A percentile compares a stretch with the other conserved stretches of the same genome.
Evolutionary conservation across 2,888 invertebrate species (phyloP).

Genomic region (Ctenicera cuprea): DNA sequence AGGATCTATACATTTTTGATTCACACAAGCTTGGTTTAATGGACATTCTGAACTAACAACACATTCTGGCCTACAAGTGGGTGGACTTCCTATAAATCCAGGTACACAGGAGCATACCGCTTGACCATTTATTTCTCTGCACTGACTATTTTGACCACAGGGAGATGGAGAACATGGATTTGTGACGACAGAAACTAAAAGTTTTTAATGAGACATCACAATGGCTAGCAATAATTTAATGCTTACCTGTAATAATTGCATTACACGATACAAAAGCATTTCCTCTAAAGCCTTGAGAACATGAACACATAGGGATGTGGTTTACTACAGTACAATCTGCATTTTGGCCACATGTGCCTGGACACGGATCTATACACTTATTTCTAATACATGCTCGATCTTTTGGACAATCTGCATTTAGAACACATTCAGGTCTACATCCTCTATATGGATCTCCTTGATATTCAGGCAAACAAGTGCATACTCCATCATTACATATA

Average conservation of each 20-base stretch:
- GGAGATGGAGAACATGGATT: conserved; percentile 76
- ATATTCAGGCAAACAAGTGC: conserved; percentile 80
- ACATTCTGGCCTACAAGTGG: conserved; percentile 77
- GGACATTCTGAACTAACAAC: conserved; percentile 76
- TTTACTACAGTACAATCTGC: conserved; percentile 84
- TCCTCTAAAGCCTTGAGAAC: conserved; percentile 77
- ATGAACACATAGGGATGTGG: conserved; percentile 83
- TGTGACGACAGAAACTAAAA: conserved; percentile 58
- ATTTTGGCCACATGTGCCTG: conserved; percentile 82
- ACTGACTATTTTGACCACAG: conserved; percentile 76
- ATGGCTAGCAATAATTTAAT: not conserved
- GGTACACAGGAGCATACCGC: conserved; percentile 77
- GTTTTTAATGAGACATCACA: not conserved
- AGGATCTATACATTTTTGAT: conserved; percentile 78
- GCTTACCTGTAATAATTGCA: conserved; percentile 71
- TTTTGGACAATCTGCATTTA: conserved; percentile 81
- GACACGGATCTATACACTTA: conserved; percentile 84
- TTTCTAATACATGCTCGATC: conserved; percentile 82
- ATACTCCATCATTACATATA: conserved; percentile 80
- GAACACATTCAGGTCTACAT: conserved; percentile 83
- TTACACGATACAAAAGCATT: conserved; percentile 83
- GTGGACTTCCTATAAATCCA: conserved; percentile 76
- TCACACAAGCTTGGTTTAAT: conserved; percentile 75
- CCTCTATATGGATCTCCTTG: conserved; percentile 82
- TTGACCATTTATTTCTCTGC: conserved; percentile 74